Conservation (phyloP, 2,888 invertebrate genomes). For the Cephus nigrinus region DNA sequence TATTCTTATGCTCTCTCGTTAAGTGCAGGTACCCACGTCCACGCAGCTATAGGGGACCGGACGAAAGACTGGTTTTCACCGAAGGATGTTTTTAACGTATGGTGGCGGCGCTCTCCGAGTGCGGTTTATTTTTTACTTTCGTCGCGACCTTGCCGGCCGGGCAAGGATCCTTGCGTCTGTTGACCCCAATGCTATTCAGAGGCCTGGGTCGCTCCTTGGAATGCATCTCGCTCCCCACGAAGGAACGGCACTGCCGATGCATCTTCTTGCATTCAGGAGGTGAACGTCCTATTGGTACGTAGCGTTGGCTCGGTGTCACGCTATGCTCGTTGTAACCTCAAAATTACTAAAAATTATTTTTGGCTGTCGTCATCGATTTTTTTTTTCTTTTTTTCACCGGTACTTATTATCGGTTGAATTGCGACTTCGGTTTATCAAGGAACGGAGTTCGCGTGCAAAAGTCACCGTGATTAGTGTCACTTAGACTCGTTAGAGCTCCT, state of each 20-base stretch:
- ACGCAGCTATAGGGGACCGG: slow-evolving; percentile 23
- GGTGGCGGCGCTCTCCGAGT: slow-evolving; percentile 31
- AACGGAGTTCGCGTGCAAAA: neutral
- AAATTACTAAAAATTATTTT: neutral
- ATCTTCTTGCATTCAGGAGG: slow-evolving; percentile 27
- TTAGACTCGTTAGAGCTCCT: neutral
- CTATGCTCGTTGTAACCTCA: neutral
- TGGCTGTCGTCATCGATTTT: neutral
- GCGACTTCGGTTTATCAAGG: neutral
- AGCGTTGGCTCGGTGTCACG: neutral
- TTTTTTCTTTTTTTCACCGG: no score
- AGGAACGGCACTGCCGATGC: slow-evolving; percentile 9
- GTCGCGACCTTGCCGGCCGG: slow-evolving; percentile 56
- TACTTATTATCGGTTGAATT: neutral
- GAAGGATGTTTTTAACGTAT: slow-evolving; percentile 46
- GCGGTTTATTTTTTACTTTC: slow-evolving; percentile 53
- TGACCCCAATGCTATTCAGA: slow-evolving; percentile 44
- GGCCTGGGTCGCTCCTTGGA: neutral
- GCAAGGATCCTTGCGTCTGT: slow-evolving; percentile 60
- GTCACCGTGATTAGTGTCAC: neutral
- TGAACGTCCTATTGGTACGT: slow-evolving; percentile 34
- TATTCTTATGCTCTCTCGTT: neutral
- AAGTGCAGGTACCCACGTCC: neutral
- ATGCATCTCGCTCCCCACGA: neutral
- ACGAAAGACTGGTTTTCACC: slow-evolving; percentile 53